Percentiles rank a stretch among this genome's conserved stretches.
Evolutionary conservation across 2,797 vertebrate species (phyloP).

Genomic region (Chelonia mydas): DNA sequence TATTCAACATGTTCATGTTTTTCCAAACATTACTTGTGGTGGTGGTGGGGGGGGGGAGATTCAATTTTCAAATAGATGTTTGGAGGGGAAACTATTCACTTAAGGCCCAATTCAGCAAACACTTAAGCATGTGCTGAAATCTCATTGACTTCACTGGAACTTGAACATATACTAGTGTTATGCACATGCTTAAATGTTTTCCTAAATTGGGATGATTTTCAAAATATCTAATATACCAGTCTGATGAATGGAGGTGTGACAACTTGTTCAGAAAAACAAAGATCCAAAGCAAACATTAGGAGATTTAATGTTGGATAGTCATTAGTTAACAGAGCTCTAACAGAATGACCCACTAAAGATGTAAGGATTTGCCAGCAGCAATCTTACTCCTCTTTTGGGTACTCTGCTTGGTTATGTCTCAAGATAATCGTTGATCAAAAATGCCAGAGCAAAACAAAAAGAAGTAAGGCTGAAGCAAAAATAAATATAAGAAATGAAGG

Average conservation of each 20-base stretch:
- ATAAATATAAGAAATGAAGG: too few relatives aligned
- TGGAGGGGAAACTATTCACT: background rate
- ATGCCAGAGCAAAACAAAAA: too few relatives aligned
- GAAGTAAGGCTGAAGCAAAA: too few relatives aligned
- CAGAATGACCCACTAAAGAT: too few relatives aligned
- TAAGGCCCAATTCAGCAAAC: too few relatives aligned
- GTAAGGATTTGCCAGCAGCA: too few relatives aligned
- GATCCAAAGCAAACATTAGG: background rate
- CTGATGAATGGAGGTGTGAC: background rate
- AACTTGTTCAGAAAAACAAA: constrained; percentile 1
- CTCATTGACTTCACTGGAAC: background rate
- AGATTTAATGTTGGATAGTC: background rate
- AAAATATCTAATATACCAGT: background rate
- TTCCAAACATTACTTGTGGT: background rate
- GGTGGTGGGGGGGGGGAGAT: background rate
- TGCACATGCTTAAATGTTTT: background rate
- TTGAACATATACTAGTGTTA: background rate
- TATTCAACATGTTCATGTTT: background rate
- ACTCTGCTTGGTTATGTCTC: too few relatives aligned
- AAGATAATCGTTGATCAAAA: too few relatives aligned
- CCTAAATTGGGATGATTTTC: background rate
- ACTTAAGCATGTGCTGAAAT: too few relatives aligned
- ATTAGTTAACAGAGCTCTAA: background rate
- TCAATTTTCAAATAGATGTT: background rate
- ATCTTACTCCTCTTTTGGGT: too few relatives aligned